Conservation (phyloP, 1,140 invertebrate genomes). For the Drusus annulatus region DNA sequence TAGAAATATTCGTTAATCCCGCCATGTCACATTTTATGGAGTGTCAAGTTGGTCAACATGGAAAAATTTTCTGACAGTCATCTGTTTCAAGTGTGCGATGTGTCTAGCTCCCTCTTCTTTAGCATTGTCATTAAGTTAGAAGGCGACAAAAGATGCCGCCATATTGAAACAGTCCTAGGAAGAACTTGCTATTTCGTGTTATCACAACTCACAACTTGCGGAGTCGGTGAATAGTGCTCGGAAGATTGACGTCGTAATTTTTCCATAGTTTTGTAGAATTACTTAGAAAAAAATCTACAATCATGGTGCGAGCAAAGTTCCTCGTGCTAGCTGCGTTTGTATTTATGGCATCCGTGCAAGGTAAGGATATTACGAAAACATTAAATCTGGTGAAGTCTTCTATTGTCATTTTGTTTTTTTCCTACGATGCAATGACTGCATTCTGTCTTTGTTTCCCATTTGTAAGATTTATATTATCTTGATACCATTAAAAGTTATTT, state of each 20-base stretch:
- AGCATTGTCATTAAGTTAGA: background rate
- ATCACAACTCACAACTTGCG: slow-evolving; percentile 38
- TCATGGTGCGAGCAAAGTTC: slow-evolving; percentile 36
- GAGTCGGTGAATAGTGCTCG: slow-evolving; percentile 30
- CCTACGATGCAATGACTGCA: background rate
- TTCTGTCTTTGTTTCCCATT: slow-evolving; percentile 6
- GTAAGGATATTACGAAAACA: slow-evolving; percentile 39
- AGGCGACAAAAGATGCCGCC: slow-evolving; percentile 8
- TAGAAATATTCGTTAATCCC: slow-evolving; percentile 1
- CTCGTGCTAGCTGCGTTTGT: slow-evolving; percentile 22
- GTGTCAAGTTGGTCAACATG: slow-evolving; percentile 29
- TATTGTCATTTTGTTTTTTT: slow-evolving; percentile 26
- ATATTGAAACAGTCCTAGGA: slow-evolving; percentile 5
- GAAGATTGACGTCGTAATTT: slow-evolving; percentile 20
- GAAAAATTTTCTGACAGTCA: slow-evolving; percentile 43
- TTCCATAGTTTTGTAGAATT: slow-evolving; percentile 8
- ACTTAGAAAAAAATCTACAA: slow-evolving; percentile 22
- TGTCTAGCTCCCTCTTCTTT: slow-evolving; percentile 11
- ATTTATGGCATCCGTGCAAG: slow-evolving; percentile 33
- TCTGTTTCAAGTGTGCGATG: slow-evolving; percentile 4
- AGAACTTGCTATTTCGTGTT: slow-evolving; percentile 22
- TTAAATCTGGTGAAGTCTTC: background rate
- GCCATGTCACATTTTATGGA: background rate
- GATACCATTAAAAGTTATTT: too few relatives aligned
- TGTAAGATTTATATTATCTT: background rate